phyloP scores from a whole-genome alignment of 2,113 vertebrate genomes.

The Vanacampus margaritifer region DNA sequence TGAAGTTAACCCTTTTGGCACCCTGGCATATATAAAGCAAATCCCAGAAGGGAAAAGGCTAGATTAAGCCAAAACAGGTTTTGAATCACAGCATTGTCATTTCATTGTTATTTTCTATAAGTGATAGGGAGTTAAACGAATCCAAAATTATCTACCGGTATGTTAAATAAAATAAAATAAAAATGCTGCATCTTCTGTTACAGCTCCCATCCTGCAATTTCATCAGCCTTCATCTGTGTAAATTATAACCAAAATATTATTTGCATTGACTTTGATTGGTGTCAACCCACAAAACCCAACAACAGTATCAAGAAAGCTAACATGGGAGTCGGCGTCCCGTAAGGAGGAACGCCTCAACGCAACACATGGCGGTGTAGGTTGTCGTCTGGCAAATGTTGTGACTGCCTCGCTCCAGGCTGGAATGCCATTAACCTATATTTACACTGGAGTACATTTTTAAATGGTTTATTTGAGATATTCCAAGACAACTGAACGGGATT shows the following conservation, averaged over 20 bases:
- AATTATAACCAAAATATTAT: background rate
- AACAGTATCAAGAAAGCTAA: constrained; percentile 30
- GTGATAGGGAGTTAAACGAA: too few relatives aligned
- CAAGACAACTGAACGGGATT: background rate
- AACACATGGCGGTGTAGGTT: constrained; percentile 37
- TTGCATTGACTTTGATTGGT: constrained; percentile 32
- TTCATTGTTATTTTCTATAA: too few relatives aligned
- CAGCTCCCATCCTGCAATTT: too few relatives aligned
- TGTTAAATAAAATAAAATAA: too few relatives aligned
- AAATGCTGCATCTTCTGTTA: too few relatives aligned
- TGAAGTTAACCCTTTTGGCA: too few relatives aligned
- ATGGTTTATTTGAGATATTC: background rate
- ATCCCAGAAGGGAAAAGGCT: too few relatives aligned
- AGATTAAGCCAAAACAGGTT: too few relatives aligned
- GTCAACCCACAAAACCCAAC: background rate
- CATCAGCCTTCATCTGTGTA: too few relatives aligned
- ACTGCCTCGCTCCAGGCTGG: constrained; percentile 42
- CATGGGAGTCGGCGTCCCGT: constrained; percentile 58
- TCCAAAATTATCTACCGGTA: too few relatives aligned
- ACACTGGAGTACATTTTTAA: constrained; percentile 12
- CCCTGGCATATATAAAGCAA: too few relatives aligned
- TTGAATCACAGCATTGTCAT: too few relatives aligned
- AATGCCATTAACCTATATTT: constrained; percentile 54
- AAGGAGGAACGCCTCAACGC: constrained; percentile 58
- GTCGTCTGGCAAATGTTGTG: constrained; percentile 48